These are phyloP conservation scores for Aegotheles bennettii DNA, from an alignment of 2,113 vertebrate genomes.

Conservation along the genomic window DNA sequence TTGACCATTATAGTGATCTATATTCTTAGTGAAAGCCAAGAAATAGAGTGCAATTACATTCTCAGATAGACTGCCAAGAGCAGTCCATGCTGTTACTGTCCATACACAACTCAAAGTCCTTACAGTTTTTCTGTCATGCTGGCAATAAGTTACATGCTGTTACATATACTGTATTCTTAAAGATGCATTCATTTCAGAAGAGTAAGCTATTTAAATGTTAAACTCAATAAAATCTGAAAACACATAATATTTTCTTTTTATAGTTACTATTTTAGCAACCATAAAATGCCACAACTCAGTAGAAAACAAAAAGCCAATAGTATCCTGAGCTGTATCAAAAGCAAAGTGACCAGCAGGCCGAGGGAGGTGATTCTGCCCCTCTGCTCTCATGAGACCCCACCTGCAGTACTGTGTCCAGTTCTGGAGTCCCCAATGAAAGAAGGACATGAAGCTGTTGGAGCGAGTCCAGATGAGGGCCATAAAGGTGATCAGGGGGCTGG, in stretches of 20 bases:
- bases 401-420: too few relatives aligned
- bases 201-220: background rate
- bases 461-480: too few relatives aligned
- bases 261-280: background rate
- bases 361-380: too few relatives aligned
- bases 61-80: background rate
- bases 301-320: too few relatives aligned
- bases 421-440: too few relatives aligned
- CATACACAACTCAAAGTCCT: background rate
- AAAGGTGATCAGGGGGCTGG: too few relatives aligned
- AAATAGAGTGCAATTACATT: background rate
- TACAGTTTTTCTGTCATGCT: background rate
- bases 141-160: background rate
- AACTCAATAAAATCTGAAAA: background rate
- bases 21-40: conserved; percentile 15
- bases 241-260: background rate
- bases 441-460: too few relatives aligned
- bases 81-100: background rate
- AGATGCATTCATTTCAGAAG: background rate
- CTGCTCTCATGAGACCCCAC: too few relatives aligned
- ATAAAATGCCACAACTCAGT: background rate
- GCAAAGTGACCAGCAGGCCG: too few relatives aligned
- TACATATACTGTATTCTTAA: background rate
- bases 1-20: background rate
- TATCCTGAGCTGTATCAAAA: too few relatives aligned